Base-by-base conservation (phyloP, 2,888 invertebrate species). In the Leptopilina syphax region DNA sequence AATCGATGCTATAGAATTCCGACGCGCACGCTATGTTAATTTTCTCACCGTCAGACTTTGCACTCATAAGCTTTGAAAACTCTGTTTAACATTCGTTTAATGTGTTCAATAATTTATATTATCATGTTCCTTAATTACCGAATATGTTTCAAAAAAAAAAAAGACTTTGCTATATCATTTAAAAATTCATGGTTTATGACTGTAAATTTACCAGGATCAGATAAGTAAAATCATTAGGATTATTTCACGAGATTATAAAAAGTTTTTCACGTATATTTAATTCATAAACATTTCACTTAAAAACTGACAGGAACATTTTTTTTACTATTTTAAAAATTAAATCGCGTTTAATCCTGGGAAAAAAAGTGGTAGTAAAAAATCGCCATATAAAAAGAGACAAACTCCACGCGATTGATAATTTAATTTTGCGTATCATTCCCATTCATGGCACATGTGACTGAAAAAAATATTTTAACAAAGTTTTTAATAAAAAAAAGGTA, bases 1-100 rank as follows among this genome's bases (percentile, higher is more conserved):
- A 54, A 73, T 73, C 73, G 34, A 73, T 73, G 54, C 50, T 70
- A 24, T 73, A 34, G 73, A 73, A 73, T 73, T 73, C 57, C 27
- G 34, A 9, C 27, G 13, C 34, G 57, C 73, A 73, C 73, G 73
- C 73, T 73, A 73, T 34, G 54, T 73, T 73, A n/a, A 73, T 57
- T 24, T 34, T 34, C 47, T 13, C 24, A 27, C 70, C 50, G 54
- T 34, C 8, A n/a, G 57, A 27, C 73, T 73, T 73, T 34, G 54
- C 54, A 57, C 54, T 73, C 73, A 57, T 13, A 57, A 54, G n/a
- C 34, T 50, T 34, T 57, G 34, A 70, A 70, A 73, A 57, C 54
- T 73, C 34, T 73, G 27, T 54, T 73, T 73, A 54, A 27, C 13
- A 57, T 44, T 13, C 24, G 54, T 54, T 57, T 34, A 34, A 34